Base-by-base conservation (phyloP, 2,888 invertebrate species). In the Trachelus stipa region DNA sequence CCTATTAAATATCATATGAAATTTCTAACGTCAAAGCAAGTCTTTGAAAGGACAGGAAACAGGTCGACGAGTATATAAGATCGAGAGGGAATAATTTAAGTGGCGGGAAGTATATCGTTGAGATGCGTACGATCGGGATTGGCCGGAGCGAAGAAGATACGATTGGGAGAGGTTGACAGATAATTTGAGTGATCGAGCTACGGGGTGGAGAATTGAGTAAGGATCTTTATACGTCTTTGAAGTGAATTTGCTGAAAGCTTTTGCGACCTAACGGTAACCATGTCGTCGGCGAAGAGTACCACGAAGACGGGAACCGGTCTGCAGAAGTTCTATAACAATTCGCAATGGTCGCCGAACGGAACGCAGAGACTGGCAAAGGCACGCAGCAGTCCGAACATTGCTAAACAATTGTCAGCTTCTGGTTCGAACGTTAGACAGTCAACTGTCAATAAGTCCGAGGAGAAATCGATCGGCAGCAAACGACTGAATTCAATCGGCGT, bases 301-400 rank as follows among this genome's bases (percentile, higher is more conserved):
- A 76, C 81, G 74, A 83, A 83, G 78, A 75, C 79, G 12, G 76
- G 81, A 77, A 68, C 68, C 37, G 79, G 79, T 56, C 68, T 79
- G 4, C 79, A 76, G 35, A 79, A 79, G 34, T 76, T 76, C n/a
- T 76, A 76, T 33, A 76, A 73, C n/a, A 76, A 34, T 40, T 37
- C 73, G 33, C 76, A 73, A 40, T 83, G 81, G 79, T 75, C 77
- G 15, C 68, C 78, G 56, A 23, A 15, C 74, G n/a, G 76, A 34
- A 35, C 71, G 69, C 75, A 87, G 33, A 84, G 88, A 37, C 78
- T 91, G 34, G 82, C 90, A 37, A 91, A 91, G 78, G 90, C 91
- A 4, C 89, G 85, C 73, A 90, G 91, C 79, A 91, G 86, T 69
- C 91, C 91, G 9, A 91, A 89, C 76, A 89, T 89, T 4, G 87